These are phyloP conservation scores for Psilopogon haemacephalus DNA, from an alignment of 2,113 vertebrate genomes.

Conservation along the genomic window DNA sequence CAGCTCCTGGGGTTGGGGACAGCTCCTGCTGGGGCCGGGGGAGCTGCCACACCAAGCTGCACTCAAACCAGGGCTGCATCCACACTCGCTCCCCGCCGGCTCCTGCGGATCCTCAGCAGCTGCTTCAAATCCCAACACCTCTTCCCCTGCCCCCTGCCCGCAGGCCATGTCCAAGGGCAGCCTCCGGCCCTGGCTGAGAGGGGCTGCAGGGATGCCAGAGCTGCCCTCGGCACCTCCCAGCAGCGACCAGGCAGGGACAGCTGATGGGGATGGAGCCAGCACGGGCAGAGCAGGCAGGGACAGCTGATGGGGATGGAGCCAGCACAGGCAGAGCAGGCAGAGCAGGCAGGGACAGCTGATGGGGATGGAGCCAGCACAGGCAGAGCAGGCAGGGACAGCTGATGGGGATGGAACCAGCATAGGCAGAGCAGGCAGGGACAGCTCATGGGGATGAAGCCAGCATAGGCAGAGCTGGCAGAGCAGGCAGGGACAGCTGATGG, in stretches of 20 bases:
- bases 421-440: background rate
- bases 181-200: background rate
- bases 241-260: background rate
- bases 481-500: background rate
- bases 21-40: constrained; percentile 40
- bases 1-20: constrained; percentile 16
- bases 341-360: background rate
- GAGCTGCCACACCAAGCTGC: background rate
- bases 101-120: background rate
- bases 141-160: background rate
- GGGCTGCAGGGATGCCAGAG: background rate
- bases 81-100: background rate
- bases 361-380: no score
- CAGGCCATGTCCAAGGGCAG: background rate
- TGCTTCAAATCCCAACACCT: accelerated
- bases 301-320: no score
- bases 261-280: background rate
- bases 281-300: background rate
- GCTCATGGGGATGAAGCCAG: no score
- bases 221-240: background rate
- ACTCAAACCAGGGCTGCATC: background rate
- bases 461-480: background rate
- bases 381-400: no score
- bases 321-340: background rate
- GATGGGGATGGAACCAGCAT: background rate